phyloP scores from a whole-genome alignment of 2,888 invertebrate species.

The Cyclophora punctaria region DNA sequence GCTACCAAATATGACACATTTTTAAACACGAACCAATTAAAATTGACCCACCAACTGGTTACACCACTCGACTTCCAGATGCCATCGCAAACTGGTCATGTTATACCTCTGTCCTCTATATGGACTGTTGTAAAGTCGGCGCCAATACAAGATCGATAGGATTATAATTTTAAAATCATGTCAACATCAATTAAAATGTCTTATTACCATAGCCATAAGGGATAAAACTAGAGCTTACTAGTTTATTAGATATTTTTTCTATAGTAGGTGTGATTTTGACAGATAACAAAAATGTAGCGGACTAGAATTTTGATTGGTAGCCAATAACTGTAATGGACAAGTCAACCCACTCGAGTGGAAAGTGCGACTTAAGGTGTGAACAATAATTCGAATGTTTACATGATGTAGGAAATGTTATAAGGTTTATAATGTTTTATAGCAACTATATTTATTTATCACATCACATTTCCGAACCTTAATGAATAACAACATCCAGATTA shows the following conservation, averaged over 20 bases:
- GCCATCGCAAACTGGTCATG: conserved; percentile 11
- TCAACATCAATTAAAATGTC: conserved; percentile 31
- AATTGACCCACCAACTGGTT: conserved; percentile 11
- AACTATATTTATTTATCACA: background rate
- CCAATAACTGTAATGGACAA: no score
- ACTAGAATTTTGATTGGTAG: conserved; percentile 25
- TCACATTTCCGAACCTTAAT: no score
- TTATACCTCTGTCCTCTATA: conserved; percentile 22
- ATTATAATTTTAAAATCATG: conserved; percentile 31
- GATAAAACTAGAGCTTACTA: conserved; percentile 23
- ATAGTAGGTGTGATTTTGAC: conserved; percentile 33
- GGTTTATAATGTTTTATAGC: background rate
- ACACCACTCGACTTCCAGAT: conserved; percentile 2
- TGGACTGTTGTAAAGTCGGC: conserved; percentile 25
- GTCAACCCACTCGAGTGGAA: conserved; percentile 22
- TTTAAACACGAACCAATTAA: conserved; percentile 12
- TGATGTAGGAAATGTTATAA: background rate
- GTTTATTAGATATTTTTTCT: conserved; percentile 23
- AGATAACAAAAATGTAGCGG: conserved; percentile 24
- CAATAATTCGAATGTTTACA: conserved; percentile 13
- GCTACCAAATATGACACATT: conserved; percentile 11
- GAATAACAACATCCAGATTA: no score
- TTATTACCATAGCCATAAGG: conserved; percentile 20
- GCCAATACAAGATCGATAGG: conserved; percentile 29
- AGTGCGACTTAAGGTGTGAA: conserved; percentile 15